Conservation (phyloP, 30 jellyfish, hydroid and myxozoan species). For the Pelagia noctiluca region DNA sequence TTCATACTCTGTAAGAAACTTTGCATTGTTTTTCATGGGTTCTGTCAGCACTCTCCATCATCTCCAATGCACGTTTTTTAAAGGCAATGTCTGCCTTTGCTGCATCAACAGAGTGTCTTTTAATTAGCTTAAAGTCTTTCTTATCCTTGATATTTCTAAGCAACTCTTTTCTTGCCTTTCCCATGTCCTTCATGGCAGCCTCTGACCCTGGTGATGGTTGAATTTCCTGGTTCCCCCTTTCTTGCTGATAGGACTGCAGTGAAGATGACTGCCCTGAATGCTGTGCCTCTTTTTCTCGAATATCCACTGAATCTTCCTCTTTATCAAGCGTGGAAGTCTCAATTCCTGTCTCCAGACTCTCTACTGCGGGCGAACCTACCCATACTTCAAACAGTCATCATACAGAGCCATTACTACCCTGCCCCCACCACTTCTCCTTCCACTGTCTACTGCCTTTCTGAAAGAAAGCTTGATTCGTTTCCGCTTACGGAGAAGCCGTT, state of each 20-base stretch:
- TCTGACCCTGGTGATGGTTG: background rate
- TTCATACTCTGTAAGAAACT: background rate
- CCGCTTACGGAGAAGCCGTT: background rate
- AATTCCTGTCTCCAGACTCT: background rate
- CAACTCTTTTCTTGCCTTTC: background rate
- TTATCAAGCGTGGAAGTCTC: background rate
- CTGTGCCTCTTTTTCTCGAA: background rate
- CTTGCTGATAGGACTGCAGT: background rate
- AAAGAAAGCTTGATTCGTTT: background rate
- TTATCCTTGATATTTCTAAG: slow-evolving; percentile 7
- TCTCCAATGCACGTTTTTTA: slow-evolving; percentile 33
- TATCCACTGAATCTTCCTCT: background rate
- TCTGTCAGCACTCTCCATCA: slow-evolving; percentile 20
- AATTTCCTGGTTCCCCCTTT: background rate
- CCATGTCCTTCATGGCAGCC: slow-evolving; percentile 8
- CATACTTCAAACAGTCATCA: background rate
- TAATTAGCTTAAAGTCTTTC: background rate
- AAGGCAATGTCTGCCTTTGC: background rate
- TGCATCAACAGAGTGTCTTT: slow-evolving; percentile 17
- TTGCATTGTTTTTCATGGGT: background rate
- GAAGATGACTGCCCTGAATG: background rate
- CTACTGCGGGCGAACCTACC: slow-evolving; percentile 26
- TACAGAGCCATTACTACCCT: background rate
- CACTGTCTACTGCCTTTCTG: background rate
- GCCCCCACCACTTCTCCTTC: slow-evolving; percentile 17